Conservation (phyloP, 2,113 vertebrate genomes). For the Riparia riparia region DNA sequence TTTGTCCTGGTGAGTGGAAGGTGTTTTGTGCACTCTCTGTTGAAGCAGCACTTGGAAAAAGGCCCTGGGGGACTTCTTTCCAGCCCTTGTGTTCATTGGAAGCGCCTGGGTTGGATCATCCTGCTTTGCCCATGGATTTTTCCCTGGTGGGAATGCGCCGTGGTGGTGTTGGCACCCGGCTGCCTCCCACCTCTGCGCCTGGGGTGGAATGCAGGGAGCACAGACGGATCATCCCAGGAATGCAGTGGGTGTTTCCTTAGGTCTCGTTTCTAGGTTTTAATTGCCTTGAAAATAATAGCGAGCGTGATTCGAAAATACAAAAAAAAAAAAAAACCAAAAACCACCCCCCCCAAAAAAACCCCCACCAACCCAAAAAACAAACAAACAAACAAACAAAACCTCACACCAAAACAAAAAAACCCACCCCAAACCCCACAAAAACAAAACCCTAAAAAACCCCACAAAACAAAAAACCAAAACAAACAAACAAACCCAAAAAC, state of each 20-base stretch:
- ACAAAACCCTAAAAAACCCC: no score
- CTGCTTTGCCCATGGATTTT: neutral
- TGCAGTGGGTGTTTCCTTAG: conserved; percentile 59
- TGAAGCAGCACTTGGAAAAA: conserved; percentile 24
- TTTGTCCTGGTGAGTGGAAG: conserved; percentile 42
- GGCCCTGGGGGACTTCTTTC: neutral
- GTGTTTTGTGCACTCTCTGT: neutral
- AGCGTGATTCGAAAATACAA: neutral
- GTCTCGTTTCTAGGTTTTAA: conserved; percentile 44
- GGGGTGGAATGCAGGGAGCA: conserved; percentile 59
- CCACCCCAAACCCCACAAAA: no score
- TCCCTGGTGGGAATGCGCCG: conserved; percentile 13
- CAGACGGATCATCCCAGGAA: conserved; percentile 60
- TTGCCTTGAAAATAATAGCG: conserved; percentile 51
- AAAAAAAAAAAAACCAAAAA: neutral
- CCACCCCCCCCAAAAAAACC: no score
- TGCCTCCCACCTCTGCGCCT: conserved; percentile 50
- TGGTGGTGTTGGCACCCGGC: conserved; percentile 17
- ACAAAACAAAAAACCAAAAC: no score
- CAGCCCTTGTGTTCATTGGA: neutral
- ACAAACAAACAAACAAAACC: no score
- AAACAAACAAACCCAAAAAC: no score
- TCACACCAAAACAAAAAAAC: no score
- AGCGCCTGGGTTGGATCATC: neutral
- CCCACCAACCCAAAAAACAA: no score